A percentile compares a stretch with the other conserved stretches of the same genome.
Evolutionary conservation across 2,888 invertebrate genomes (phyloP).

Genomic region (Aromia moschata): DNA sequence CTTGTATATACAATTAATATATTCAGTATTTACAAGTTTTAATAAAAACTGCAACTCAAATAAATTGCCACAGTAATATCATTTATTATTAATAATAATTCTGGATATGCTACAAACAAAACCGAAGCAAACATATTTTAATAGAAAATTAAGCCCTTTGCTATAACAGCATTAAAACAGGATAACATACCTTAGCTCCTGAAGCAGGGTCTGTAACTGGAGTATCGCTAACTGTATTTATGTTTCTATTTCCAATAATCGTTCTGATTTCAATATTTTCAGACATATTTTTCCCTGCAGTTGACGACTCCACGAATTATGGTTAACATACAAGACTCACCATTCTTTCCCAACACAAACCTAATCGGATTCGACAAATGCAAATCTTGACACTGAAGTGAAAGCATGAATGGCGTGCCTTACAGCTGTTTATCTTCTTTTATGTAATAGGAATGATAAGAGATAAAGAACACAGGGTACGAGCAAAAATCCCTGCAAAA

Average conservation of each 20-base stretch:
- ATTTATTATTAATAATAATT: background rate
- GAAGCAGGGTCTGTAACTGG: constrained; percentile 83
- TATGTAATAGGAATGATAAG: constrained; percentile 7
- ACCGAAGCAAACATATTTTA: constrained; percentile 12
- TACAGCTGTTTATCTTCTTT: constrained; percentile 7
- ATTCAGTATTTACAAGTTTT: background rate
- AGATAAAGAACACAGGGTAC: background rate
- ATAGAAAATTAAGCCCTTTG: constrained; percentile 13
- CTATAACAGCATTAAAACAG: constrained; percentile 7
- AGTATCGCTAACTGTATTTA: constrained; percentile 73
- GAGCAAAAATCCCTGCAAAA: background rate
- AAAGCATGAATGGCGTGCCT: background rate
- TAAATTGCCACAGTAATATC: constrained; percentile 5
- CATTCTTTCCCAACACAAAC: constrained; percentile 3
- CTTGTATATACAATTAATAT: background rate
- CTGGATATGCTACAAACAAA: background rate
- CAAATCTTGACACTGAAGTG: background rate
- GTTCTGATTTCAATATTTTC: constrained; percentile 61
- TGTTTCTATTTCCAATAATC: constrained; percentile 61
- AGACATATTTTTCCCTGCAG: constrained; percentile 53
- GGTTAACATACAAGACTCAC: background rate
- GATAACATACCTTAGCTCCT: constrained; percentile 64
- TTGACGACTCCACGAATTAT: background rate
- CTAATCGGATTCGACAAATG: background rate
- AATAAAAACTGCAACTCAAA: background rate